Conservation (phyloP, 2,888 invertebrate genomes). For the Leptarthrus brevirostris region DNA sequence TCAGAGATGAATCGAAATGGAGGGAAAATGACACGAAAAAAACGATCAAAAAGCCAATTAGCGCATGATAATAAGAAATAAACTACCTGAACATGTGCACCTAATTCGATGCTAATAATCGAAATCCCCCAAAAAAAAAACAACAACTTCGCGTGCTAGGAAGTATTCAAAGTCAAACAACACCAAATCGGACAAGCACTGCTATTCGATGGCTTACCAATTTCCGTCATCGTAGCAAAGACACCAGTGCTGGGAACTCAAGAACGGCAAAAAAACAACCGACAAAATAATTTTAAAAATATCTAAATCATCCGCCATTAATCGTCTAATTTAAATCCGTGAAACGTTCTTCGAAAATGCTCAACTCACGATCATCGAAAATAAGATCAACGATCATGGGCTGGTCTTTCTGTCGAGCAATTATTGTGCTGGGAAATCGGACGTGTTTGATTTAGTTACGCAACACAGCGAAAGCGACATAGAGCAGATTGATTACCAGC, state of each 20-base stretch:
- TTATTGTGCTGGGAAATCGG: not conserved
- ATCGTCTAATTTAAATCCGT: conserved; percentile 42
- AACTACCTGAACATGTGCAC: conserved; percentile 19
- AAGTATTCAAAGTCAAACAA: conserved; percentile 15
- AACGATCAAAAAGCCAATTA: conserved; percentile 32
- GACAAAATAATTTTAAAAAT: not conserved
- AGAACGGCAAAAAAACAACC: not conserved
- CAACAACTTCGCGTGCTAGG: conserved; percentile 13
- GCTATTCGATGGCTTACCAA: conserved; percentile 18
- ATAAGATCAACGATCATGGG: conserved; percentile 31
- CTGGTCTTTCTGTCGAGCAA: not conserved
- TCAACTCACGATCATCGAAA: conserved; percentile 36
- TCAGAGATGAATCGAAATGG: conserved; percentile 13
- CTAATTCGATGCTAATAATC: not conserved
- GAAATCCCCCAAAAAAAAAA: not conserved
- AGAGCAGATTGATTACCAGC: conserved; percentile 1
- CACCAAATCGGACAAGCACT: not conserved
- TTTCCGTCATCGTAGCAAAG: not conserved
- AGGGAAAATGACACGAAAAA: not conserved
- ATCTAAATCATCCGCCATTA: conserved; percentile 46
- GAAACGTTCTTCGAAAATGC: conserved; percentile 39
- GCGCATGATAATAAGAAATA: conserved; percentile 22
- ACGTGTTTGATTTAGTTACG: not conserved
- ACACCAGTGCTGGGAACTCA: not conserved
- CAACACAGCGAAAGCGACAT: not conserved